Evolutionary conservation across 2,888 invertebrate species (phyloP).

Genomic region (Agrenia bidenticulata): DNA sequence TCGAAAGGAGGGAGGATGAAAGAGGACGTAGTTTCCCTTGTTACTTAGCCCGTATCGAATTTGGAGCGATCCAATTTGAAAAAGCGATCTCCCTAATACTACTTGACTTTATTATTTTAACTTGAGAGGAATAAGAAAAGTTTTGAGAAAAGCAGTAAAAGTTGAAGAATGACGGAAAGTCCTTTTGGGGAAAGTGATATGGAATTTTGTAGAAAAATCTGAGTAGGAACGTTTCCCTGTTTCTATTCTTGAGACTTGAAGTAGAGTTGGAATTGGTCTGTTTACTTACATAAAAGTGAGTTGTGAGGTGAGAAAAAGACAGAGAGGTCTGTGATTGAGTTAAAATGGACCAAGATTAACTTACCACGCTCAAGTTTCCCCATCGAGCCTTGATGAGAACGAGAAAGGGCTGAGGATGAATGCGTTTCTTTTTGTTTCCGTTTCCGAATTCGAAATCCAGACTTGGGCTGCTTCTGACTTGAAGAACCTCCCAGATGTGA

Average conservation of each 20-base stretch:
- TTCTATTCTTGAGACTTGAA: not conserved
- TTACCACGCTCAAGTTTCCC: slow-evolving; percentile 50
- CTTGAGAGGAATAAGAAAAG: too few species aligned
- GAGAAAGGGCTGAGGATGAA: slow-evolving; percentile 26
- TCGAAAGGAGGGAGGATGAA: too few species aligned
- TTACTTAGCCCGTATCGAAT: too few species aligned
- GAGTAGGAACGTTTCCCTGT: not conserved
- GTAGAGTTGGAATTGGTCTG: not conserved
- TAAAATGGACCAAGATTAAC: slow-evolving; percentile 5
- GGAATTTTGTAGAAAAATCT: not conserved
- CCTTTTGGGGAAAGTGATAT: too few species aligned
- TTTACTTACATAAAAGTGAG: not conserved
- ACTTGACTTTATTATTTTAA: too few species aligned
- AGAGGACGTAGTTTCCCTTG: too few species aligned
- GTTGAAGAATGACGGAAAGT: not conserved
- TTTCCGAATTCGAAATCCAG: slow-evolving; percentile 49
- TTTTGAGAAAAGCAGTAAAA: not conserved
- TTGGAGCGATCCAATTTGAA: too few species aligned
- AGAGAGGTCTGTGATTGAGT: too few species aligned
- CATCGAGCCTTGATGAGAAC: slow-evolving; percentile 43
- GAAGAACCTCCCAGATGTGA: slow-evolving; percentile 36
- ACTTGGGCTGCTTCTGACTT: slow-evolving; percentile 42
- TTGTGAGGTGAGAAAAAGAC: not conserved
- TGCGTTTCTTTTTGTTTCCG: slow-evolving; percentile 47
- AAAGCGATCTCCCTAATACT: too few species aligned